Conservation (phyloP, 2,113 vertebrate genomes). For the Dromiciops gliroides region DNA sequence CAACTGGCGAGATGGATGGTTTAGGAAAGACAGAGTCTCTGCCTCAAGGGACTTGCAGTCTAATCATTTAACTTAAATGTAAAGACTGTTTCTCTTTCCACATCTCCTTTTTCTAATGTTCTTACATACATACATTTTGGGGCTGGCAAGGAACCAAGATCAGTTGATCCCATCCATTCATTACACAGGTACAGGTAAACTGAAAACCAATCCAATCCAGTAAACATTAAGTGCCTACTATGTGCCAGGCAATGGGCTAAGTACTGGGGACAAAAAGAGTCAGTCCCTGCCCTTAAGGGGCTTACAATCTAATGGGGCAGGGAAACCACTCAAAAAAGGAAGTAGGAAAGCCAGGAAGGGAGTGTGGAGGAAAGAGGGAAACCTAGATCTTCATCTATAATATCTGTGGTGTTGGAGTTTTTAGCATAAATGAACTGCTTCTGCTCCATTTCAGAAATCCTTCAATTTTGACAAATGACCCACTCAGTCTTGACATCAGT, state of each 20-base stretch:
- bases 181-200: neutral
- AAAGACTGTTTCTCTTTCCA: neutral
- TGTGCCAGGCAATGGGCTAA: too few relatives aligned
- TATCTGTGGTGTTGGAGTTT: neutral
- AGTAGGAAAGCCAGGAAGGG: neutral
- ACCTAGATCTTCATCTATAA: conserved; percentile 1
- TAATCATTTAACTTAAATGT: neutral
- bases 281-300: neutral
- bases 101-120: neutral
- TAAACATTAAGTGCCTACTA: too few relatives aligned
- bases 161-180: neutral
- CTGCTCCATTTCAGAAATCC: conserved; percentile 81
- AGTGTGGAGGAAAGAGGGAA: neutral
- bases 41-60: neutral
- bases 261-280: neutral
- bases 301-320: neutral
- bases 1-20: neutral
- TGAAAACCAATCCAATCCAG: too few relatives aligned
- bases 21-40: neutral
- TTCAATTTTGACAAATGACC: conserved; percentile 86
- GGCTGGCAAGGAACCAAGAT: neutral
- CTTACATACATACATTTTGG: neutral
- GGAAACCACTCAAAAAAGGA: neutral
- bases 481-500: conserved; percentile 80
- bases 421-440: conserved; percentile 43